A percentile compares a stretch with the other conserved stretches of the same genome.
Conservation (phyloP, 2,888 invertebrate genomes). For the Pyrgus malvae region DNA sequence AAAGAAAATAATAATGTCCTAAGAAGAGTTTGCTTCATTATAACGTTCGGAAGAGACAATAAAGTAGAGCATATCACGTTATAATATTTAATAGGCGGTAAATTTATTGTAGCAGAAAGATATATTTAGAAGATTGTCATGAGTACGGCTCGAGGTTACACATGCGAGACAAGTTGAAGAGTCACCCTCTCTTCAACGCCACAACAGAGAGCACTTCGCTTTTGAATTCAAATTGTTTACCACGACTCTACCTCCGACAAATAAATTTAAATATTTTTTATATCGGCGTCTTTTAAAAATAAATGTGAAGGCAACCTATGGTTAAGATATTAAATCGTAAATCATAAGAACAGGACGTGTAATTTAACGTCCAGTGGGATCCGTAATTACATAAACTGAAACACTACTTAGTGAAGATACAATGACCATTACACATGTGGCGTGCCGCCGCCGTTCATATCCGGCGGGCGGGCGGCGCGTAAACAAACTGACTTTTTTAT, state of each 20-base stretch:
- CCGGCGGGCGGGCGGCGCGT: constrained; percentile 53
- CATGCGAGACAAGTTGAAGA: constrained; percentile 50
- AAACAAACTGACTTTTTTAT: constrained; percentile 75
- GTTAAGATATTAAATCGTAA: background rate
- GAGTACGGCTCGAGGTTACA: constrained; percentile 49
- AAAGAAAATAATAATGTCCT: constrained; percentile 20
- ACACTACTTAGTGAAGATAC: constrained; percentile 40
- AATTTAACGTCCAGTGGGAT: background rate
- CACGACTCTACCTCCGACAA: constrained; percentile 26
- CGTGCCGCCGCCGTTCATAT: constrained; percentile 56
- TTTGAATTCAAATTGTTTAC: constrained; percentile 63
- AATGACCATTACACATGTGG: constrained; percentile 59
- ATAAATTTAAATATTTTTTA: constrained; percentile 2
- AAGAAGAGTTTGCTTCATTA: constrained; percentile 39
- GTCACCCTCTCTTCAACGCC: constrained; percentile 44
- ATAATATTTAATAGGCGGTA: constrained; percentile 11
- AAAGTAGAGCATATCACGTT: constrained; percentile 38
- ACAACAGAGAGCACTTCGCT: constrained; percentile 57
- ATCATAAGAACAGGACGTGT: background rate
- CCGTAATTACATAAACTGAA: constrained; percentile 9
- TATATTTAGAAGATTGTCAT: constrained; percentile 47
- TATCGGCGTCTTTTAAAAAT: background rate
- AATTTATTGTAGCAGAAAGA: constrained; percentile 32
- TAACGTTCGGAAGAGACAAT: constrained; percentile 48
- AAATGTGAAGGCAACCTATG: background rate